phyloP scores from a whole-genome alignment of 2,113 vertebrate species.

The Lethenteron camtschaticum region DNA sequence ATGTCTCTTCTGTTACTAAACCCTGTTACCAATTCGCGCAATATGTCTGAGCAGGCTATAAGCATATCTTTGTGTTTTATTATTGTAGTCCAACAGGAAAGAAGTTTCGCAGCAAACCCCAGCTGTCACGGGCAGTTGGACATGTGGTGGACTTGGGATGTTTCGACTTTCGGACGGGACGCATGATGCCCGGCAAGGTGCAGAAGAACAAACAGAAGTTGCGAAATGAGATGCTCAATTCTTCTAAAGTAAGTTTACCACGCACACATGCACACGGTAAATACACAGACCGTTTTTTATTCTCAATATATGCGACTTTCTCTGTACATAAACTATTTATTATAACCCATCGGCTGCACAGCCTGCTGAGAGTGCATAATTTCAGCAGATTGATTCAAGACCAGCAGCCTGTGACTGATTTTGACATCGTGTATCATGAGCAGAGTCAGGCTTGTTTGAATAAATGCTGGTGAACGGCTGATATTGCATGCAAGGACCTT shows the following conservation, averaged over 20 bases:
- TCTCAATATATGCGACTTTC: no score
- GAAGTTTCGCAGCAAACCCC: constrained; percentile 71
- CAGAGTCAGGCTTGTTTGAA: no score
- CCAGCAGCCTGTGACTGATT: no score
- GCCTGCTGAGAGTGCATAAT: no score
- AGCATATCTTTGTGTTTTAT: constrained; percentile 13
- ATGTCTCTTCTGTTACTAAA: not conserved
- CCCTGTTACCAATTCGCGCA: not conserved
- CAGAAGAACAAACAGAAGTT: constrained; percentile 60
- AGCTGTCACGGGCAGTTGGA: constrained; percentile 52
- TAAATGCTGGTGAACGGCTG: no score
- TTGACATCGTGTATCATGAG: no score
- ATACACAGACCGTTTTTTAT: no score
- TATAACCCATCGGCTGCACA: no score
- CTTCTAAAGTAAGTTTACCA: constrained; percentile 20
- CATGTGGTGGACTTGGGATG: constrained; percentile 48
- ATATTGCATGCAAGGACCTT: no score
- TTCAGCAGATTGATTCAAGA: no score
- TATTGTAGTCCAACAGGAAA: constrained; percentile 52
- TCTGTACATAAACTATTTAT: no score
- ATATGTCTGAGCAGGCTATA: not conserved
- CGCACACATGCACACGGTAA: no score
- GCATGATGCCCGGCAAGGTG: constrained; percentile 59
- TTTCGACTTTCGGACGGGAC: constrained; percentile 50
- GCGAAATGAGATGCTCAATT: constrained; percentile 40